A percentile compares a stretch with the other conserved stretches of the same genome.
Conservation (phyloP, 2,113 vertebrate species). For the Trogon melanurus region DNA sequence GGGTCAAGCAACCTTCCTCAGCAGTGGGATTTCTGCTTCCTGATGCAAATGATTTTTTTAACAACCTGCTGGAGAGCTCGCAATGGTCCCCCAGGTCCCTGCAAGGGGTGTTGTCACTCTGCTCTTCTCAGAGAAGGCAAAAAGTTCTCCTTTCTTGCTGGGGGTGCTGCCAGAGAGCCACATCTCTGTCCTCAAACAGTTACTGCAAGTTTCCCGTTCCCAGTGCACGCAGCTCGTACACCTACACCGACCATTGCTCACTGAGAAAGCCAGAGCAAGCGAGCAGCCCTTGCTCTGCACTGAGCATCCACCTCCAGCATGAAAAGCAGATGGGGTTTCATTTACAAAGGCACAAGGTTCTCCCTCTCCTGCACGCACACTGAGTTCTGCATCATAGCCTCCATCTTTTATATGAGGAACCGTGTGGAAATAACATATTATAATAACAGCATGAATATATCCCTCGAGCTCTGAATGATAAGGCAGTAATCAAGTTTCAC, state of each 20-base stretch:
- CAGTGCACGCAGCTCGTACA: neutral
- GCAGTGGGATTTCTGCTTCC: neutral
- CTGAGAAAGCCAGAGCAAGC: neutral
- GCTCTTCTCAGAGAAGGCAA: neutral
- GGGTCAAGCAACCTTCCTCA: neutral
- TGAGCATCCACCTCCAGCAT: neutral
- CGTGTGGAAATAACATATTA: neutral
- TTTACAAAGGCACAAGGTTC: neutral
- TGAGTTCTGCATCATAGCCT: neutral
- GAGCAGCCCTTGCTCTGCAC: neutral
- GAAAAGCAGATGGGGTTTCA: neutral
- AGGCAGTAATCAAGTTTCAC: constrained; percentile 47
- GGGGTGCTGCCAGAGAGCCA: neutral
- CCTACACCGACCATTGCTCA: neutral
- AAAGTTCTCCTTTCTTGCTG: neutral
- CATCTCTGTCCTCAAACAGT: neutral
- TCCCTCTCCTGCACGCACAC: neutral
- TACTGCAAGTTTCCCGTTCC: neutral
- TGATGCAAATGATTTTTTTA: neutral
- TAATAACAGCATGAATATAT: constrained; percentile 3
- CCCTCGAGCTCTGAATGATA: constrained; percentile 14
- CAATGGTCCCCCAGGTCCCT: rapidly evolving
- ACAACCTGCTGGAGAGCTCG: neutral
- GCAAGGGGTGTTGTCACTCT: neutral
- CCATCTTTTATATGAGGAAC: neutral